These are phyloP conservation scores for Pterois miles DNA, from an alignment of 2,797 vertebrate genomes.

Conservation along the genomic window DNA sequence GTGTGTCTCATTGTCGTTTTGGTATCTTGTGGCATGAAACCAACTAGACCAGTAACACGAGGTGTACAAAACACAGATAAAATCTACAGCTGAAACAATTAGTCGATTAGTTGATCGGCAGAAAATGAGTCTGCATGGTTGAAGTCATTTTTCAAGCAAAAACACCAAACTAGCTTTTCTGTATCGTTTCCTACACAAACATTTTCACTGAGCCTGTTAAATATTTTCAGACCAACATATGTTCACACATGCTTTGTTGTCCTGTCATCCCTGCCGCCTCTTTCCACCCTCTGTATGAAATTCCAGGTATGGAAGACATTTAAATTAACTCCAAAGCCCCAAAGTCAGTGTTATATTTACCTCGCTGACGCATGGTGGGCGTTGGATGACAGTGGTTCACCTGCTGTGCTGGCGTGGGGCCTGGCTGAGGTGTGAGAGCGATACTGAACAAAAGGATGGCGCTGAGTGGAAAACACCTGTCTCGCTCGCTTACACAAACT, in stretches of 20 bases:
- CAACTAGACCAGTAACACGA: background rate
- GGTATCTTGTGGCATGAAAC: background rate
- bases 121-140: background rate
- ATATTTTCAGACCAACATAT: background rate
- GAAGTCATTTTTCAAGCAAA: background rate
- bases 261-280: background rate
- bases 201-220: background rate
- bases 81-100: background rate
- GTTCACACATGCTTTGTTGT: background rate
- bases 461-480: slow-evolving; percentile 68
- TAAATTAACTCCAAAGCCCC: slow-evolving; percentile 41
- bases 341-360: slow-evolving; percentile 60
- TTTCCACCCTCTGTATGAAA: background rate
- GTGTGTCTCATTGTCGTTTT: background rate
- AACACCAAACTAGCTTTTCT: background rate
- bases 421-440: slow-evolving; percentile 54
- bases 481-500: slow-evolving; percentile 28
- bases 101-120: background rate
- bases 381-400: slow-evolving; percentile 39
- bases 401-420: slow-evolving; percentile 47
- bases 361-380: slow-evolving; percentile 33
- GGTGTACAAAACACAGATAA: background rate
- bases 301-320: slow-evolving; percentile 4
- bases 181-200: background rate
- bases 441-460: slow-evolving; percentile 35